Conservation (phyloP, 2,113 vertebrate genomes). For the Mugil cephalus region DNA sequence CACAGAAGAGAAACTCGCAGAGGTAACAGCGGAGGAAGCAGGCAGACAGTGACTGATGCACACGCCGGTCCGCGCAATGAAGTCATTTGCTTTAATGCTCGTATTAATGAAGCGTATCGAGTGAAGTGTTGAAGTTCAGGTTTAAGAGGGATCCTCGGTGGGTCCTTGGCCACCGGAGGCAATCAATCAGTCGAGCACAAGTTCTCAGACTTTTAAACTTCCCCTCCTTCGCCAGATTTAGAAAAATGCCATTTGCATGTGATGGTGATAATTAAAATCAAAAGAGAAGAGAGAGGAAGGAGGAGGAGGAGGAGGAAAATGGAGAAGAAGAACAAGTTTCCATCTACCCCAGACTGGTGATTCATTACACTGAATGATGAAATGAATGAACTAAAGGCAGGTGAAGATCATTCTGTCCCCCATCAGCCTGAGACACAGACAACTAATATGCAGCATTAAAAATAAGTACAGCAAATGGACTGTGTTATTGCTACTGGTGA, state of each 20-base stretch:
- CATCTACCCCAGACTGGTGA: no score
- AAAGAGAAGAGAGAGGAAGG: no score
- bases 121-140: slow-evolving; percentile 53
- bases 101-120: slow-evolving; percentile 67
- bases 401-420: no score
- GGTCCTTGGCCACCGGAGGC: slow-evolving; percentile 46
- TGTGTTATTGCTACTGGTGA: slow-evolving; percentile 25
- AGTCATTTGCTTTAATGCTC: slow-evolving; percentile 61
- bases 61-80: slow-evolving; percentile 41
- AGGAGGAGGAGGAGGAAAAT: no score
- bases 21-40: slow-evolving; percentile 37
- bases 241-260: background rate
- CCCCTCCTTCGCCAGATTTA: background rate
- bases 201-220: slow-evolving; percentile 17
- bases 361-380: background rate
- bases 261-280: no score
- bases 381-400: background rate
- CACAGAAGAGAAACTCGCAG: background rate
- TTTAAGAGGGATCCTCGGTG: slow-evolving; percentile 41
- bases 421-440: slow-evolving; percentile 6
- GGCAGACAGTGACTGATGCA: slow-evolving; percentile 58
- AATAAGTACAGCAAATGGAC: slow-evolving; percentile 35
- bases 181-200: slow-evolving; percentile 42
- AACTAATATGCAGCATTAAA: slow-evolving; percentile 18
- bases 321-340: no score